Percentiles rank a stretch among this genome's conserved stretches.
Conservation (phyloP, 2,113 vertebrate species). For the Litocranius walleri region DNA sequence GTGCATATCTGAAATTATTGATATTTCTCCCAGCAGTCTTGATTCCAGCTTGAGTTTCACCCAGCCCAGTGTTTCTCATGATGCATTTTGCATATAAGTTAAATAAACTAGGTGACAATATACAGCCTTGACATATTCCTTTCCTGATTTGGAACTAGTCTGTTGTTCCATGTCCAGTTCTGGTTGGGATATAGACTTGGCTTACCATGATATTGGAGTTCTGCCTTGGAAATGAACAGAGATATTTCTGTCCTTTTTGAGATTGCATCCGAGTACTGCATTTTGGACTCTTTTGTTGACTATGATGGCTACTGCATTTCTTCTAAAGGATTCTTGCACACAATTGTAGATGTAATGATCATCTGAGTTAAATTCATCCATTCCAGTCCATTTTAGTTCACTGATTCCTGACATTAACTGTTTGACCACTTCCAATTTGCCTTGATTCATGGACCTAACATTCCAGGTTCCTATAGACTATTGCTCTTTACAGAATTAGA, state of each 20-base stretch:
- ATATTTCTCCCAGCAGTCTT: background rate
- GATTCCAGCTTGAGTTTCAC: background rate
- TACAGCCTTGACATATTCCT: background rate
- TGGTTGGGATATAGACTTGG: background rate
- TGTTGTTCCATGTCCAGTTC: background rate
- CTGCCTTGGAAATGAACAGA: background rate
- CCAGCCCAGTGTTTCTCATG: background rate
- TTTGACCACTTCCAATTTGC: background rate
- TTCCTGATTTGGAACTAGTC: background rate
- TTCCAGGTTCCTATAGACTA: background rate
- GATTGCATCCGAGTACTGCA: background rate
- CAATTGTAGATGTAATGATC: background rate
- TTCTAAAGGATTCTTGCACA: background rate
- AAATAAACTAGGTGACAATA: background rate
- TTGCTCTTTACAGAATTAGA: background rate
- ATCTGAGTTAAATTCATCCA: background rate
- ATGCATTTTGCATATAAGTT: background rate
- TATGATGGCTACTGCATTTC: background rate
- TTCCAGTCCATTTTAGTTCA: background rate
- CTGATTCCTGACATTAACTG: background rate
- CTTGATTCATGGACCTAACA: background rate
- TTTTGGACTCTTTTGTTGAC: background rate
- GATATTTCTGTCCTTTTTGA: background rate
- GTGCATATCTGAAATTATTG: background rate
- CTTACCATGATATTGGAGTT: background rate